Base-by-base conservation (phyloP, 2,113 vertebrate species). In the Cephalopterus ornatus region DNA sequence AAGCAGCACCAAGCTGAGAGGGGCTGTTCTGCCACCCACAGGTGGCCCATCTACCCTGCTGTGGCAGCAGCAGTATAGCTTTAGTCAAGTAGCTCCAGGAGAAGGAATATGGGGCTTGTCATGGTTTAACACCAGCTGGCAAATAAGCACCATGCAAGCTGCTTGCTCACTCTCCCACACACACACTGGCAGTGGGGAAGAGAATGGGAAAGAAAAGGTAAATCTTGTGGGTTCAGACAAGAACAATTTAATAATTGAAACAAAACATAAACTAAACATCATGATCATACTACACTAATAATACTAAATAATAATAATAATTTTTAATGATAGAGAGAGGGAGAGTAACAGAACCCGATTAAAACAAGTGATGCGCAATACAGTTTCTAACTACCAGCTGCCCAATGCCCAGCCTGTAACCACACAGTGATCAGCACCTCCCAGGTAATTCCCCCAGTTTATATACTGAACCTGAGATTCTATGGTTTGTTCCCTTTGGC, bases 101-200 rank as follows among this genome's bases (percentile, higher is more conserved):
- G 21, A 24, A 58, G 32, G 5, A 67, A 71, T 62, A 4, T 76
- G 62, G 62, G n/a, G 20, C 39, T 75, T 46, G 46, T 2, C 5
- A 8, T 47, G 53, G 20, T 35, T 41, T 47, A 21, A 41, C n/a
- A n/a, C 4, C n/a, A 66, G 12, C 59, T 33, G 22, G 27, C 52
- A 62, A 35, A n/a, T 15, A 27, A 41, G 24, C 5, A 41, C 30
- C 11, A 14, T 6, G 24, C 20, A 67, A 67, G 52, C 44, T 82
- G 19, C 39, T 32, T 47, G 24, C 30, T 62, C 24, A 19, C 26
- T 35, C n/a, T 62, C 11, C 28, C 24, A 20, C 20, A 14, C 47
- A 47, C 9, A 32, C 1, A 0, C 1, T 44, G 1, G 28, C 1
- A 0, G 5, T 22, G 39, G 28, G 41, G 11, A 83, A 17, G 39